Evolutionary conservation across 2,888 invertebrate genomes (phyloP).

Genomic region (Sinhomidia bicolor): DNA sequence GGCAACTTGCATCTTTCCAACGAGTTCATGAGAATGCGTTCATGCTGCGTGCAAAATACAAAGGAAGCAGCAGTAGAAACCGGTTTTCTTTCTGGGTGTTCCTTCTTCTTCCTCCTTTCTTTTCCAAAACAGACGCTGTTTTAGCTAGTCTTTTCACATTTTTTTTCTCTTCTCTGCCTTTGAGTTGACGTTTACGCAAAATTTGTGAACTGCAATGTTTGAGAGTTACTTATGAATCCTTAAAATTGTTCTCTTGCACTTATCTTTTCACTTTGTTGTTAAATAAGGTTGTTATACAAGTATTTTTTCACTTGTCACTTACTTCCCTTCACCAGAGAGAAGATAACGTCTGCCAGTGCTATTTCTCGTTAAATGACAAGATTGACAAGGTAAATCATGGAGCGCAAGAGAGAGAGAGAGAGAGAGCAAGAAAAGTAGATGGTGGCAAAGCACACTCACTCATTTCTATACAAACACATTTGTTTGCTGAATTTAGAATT

Average conservation of each 20-base stretch:
- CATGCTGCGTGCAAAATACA: background rate
- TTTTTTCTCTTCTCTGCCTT: no score
- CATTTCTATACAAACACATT: background rate
- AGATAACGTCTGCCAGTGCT: background rate
- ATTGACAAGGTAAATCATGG: background rate
- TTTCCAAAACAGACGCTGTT: background rate
- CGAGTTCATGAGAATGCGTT: background rate
- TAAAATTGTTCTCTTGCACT: background rate
- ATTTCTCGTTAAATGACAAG: conserved; percentile 35
- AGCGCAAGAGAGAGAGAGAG: conserved; percentile 11
- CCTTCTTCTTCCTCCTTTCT: background rate
- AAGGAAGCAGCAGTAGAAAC: background rate
- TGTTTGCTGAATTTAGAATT: conserved; percentile 41
- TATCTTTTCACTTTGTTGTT: background rate
- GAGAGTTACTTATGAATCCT: no score
- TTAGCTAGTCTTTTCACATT: background rate
- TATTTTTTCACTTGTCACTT: background rate
- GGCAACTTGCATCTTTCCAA: background rate
- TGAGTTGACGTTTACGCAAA: no score
- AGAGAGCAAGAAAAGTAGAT: background rate
- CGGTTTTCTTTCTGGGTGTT: background rate
- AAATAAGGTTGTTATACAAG: background rate
- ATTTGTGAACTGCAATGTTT: no score
- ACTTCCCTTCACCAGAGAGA: background rate
- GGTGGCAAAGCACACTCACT: background rate